Base-by-base conservation (phyloP, 2,797 vertebrate species). In the Enteromius argenteus region DNA sequence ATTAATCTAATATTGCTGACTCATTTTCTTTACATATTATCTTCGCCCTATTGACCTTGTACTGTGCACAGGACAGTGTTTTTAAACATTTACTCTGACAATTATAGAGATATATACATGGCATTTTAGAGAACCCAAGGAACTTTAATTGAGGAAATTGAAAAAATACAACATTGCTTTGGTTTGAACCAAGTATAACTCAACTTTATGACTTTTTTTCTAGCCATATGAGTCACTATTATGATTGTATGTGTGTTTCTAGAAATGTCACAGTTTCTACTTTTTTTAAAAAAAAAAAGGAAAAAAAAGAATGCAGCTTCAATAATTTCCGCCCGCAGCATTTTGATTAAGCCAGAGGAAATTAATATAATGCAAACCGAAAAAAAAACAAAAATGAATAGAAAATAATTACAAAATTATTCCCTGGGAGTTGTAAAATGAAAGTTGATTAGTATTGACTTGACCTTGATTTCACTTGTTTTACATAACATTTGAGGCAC, bases 11-110 rank as follows among this genome's bases (percentile, higher is more conserved):
- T 37, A 5, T 21, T 23, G 17, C 32, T 5, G 15, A 75, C 9
- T 7, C 21, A 30, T 51, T 82, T 83, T 39, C 60, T 49, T 74
- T 35, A 68, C 23, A n/a, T 19, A 56, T 66, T 49, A 35, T 64
- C 42, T 23, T 17, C 49, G 13, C 58, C 17, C 37, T 72, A 17
- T 72, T 17, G 9, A 74, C 21, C 30, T 17, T 14, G 19, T 21
- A 49, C 21, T 82, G 21, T 15, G 10, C 5, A 66, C 7, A 21
- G 11, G 13, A n/a, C 23, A 44, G 67, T 44, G n/a, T 44, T 60
- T 60, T 32, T 17, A 46, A 35, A 46, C 1, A 1, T n/a, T 73
- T 23, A 64, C 23, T n/a, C 53, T 17, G 13, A 17, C 13, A 5
- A 49, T 7, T 62, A 32, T 53, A 46, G 68, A 49, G 32, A 69